Base-by-base conservation (phyloP, 1,140 invertebrate species). In the Cylas formicarius region DNA sequence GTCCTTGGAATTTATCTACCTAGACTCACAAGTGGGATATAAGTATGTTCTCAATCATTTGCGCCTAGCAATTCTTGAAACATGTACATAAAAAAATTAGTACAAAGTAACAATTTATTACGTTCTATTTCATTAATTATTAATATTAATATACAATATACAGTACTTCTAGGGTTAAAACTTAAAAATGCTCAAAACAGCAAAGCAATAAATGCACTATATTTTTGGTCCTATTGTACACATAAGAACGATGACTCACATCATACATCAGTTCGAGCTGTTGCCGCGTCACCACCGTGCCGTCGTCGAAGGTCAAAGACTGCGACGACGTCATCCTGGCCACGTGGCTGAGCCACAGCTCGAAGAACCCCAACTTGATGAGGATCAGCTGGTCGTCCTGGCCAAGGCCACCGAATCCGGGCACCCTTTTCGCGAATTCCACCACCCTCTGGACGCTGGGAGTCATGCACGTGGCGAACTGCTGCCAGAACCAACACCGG, bases 281-380 rank as follows among this genome's bases (percentile, higher is more conserved):
- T 51, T 85, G 78, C 49, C 81, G 76, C 18, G 81, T 84, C 55
- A 97, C 78, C 53, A 82, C 85, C 35, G 83, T 87, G 16, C 93
- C 93, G 60, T 97, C 91, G 48, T 89, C 84, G 67, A 97, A 93
- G n/a, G 90, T 87, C 58, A 97, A 72, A 37, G 79, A 78, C 42
- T 78, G 74, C 43, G 90, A 81, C 2, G 78, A 76, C n/a, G 90
- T 84, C 67, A 93, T 77, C 35, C 84, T 77, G 1, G 88, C 76
- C 37, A 90, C 83, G 52, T 93, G 82, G 34, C 85, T 82, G 39
- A 96, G 71, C 93, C 94, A 97, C 34, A 97, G 81, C 70, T 97
- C 93, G 67, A 97, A 94, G 72, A 97, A 97, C 22, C 91, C 92
- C 55, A 89, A 78, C 73, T 97, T 95, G 56, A 95, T 92, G 26